phyloP scores from a whole-genome alignment of 2,888 invertebrate species.

The Yponomeuta malinellus region DNA sequence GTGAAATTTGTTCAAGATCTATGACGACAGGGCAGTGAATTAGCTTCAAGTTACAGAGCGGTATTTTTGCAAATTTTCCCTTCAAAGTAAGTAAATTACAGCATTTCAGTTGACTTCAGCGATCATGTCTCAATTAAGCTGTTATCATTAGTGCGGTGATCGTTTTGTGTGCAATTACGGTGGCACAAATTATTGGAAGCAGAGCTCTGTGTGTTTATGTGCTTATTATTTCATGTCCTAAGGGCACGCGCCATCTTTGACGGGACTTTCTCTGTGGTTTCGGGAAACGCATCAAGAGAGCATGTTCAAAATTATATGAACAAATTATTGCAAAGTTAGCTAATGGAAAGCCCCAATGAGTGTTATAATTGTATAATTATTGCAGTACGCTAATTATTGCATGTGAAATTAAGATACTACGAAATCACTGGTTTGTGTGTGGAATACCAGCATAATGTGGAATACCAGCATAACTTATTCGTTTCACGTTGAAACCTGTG shows the following conservation, averaged over 20 bases:
- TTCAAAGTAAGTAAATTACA: constrained; percentile 9
- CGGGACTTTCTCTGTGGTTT: constrained; percentile 31
- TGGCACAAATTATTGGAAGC: constrained; percentile 48
- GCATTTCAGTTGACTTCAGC: neutral
- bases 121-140: neutral
- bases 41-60: neutral
- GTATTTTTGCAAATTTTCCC: neutral
- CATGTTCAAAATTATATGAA: neutral
- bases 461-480: too few relatives aligned
- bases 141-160: constrained; percentile 49
- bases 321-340: neutral
- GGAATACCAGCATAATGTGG: too few relatives aligned
- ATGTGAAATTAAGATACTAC: too few relatives aligned
- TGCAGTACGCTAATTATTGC: neutral
- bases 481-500: too few relatives aligned
- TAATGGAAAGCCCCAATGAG: neutral
- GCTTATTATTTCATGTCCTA: constrained; percentile 58
- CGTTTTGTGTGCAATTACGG: constrained; percentile 58
- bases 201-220: constrained; percentile 55
- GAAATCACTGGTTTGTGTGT: too few relatives aligned
- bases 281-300: neutral
- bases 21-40: too few relatives aligned
- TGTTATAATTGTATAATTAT: neutral
- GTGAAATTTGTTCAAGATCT: too few relatives aligned
- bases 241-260: constrained; percentile 52